Percentiles rank a stretch among this genome's conserved stretches.
Conservation (phyloP, 1,140 invertebrate genomes). For the Gonatopus flavifemur region DNA sequence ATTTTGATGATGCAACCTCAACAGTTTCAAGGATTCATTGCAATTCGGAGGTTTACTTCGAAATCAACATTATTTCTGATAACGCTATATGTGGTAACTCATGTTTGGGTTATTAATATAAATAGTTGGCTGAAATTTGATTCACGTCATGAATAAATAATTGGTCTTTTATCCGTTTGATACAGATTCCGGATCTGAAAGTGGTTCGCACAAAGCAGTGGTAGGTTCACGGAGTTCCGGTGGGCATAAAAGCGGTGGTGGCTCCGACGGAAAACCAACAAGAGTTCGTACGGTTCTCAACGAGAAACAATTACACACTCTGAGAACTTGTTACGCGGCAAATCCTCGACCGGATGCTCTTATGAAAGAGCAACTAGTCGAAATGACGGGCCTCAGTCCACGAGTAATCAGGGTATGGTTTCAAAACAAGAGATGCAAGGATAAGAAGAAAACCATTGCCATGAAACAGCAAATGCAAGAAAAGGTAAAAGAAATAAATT, state of each 20-base stretch:
- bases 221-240: slow-evolving; percentile 56
- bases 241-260: slow-evolving; percentile 63
- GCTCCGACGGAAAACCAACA: slow-evolving; percentile 91
- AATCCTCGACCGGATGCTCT: slow-evolving; percentile 97
- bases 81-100: too few species aligned
- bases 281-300: slow-evolving; percentile 96
- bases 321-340: slow-evolving; percentile 92
- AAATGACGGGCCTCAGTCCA: slow-evolving; percentile 96
- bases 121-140: too few species aligned
- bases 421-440: slow-evolving; percentile 99
- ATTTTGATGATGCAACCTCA: too few species aligned
- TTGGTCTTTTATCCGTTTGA: slow-evolving; percentile 27
- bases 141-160: not conserved
- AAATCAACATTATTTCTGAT: too few species aligned
- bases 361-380: slow-evolving; percentile 99
- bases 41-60: too few species aligned
- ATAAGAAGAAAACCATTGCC: slow-evolving; percentile 96
- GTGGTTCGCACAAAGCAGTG: slow-evolving; percentile 78
- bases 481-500: slow-evolving; percentile 75
- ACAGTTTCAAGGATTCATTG: too few species aligned
- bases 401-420: slow-evolving; percentile 98
- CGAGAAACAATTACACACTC: slow-evolving; percentile 96
- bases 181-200: slow-evolving; percentile 82
- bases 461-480: slow-evolving; percentile 97
- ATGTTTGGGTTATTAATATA: too few species aligned